These are phyloP conservation scores for Enoplosus armatus DNA, from an alignment of 2,797 vertebrate genomes.

Conservation along the genomic window DNA sequence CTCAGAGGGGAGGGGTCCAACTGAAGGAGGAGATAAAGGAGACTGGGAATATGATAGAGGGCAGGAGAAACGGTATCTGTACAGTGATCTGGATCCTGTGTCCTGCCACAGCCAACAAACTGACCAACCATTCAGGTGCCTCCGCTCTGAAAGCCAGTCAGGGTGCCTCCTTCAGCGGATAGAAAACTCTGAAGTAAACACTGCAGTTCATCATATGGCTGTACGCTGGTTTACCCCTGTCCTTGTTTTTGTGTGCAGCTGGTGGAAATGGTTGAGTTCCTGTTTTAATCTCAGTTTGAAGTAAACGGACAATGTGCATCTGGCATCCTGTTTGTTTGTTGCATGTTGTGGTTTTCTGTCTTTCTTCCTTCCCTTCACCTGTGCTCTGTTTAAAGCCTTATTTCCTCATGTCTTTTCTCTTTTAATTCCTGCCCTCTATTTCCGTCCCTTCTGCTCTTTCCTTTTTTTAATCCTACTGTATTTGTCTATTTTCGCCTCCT, in stretches of 20 bases:
- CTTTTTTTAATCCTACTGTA: background rate
- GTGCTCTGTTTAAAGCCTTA: background rate
- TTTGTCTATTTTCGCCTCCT: background rate
- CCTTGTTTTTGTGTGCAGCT: background rate
- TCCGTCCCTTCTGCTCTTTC: background rate
- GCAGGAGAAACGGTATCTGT: background rate
- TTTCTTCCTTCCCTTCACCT: conserved; percentile 56
- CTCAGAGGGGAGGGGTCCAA: conserved; percentile 11
- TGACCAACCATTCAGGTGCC: background rate
- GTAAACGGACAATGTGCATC: conserved; percentile 18
- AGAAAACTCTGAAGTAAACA: background rate
- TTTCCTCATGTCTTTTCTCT: background rate
- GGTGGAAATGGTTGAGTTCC: conserved; percentile 46
- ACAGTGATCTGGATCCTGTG: conserved; percentile 4
- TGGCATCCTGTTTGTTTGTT: conserved; percentile 59
- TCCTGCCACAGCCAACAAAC: background rate
- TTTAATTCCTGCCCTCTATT: background rate
- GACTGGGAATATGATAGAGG: background rate
- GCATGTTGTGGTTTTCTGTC: background rate
- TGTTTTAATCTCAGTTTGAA: conserved; percentile 15
- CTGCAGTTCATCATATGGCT: background rate
- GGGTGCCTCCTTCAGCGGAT: background rate
- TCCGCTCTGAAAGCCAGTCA: conserved; percentile 11
- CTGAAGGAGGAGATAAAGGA: conserved; percentile 18
- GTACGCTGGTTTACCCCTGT: background rate